A percentile compares a stretch with the other conserved stretches of the same genome.
Evolutionary conservation across 2,888 invertebrate genomes (phyloP).

Genomic region (Falcaria lacertinaria): DNA sequence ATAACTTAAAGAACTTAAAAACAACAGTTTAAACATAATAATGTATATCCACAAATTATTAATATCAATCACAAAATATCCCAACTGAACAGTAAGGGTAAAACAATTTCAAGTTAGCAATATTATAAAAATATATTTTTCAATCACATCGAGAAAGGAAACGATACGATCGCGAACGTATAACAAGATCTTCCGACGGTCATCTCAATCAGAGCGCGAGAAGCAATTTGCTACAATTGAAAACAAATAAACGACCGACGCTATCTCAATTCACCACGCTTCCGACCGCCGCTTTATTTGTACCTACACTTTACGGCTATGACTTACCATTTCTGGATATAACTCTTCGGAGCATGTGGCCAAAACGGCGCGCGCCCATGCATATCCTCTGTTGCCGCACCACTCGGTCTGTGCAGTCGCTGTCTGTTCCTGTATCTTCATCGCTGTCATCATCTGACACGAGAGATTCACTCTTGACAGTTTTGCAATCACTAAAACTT

Average conservation of each 20-base stretch:
- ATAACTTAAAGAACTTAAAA: too few relatives aligned
- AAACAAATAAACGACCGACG: constrained; percentile 59
- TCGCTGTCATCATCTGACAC: constrained; percentile 66
- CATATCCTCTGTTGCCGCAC: constrained; percentile 66
- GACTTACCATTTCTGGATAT: constrained; percentile 73
- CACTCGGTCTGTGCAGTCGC: constrained; percentile 66
- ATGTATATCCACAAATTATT: too few relatives aligned
- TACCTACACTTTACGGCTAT: background rate
- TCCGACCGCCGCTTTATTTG: constrained; percentile 13
- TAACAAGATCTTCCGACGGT: constrained; percentile 49
- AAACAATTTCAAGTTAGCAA: constrained; percentile 10
- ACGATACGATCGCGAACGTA: constrained; percentile 41
- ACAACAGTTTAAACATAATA: too few relatives aligned
- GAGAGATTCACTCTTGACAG: constrained; percentile 57
- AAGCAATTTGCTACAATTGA: constrained; percentile 63
- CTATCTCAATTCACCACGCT: constrained; percentile 36
- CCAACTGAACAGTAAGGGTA: too few relatives aligned
- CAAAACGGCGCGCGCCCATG: constrained; percentile 68
- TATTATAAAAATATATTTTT: constrained; percentile 27
- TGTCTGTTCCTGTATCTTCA: constrained; percentile 62
- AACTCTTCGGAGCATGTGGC: constrained; percentile 65
- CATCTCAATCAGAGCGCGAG: constrained; percentile 55
- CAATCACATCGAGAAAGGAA: constrained; percentile 21
- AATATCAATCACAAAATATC: too few relatives aligned
- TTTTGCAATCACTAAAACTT: constrained; percentile 47